These are phyloP conservation scores for Lagria hirta DNA, from an alignment of 2,888 invertebrate genomes.

Conservation along the genomic window DNA sequence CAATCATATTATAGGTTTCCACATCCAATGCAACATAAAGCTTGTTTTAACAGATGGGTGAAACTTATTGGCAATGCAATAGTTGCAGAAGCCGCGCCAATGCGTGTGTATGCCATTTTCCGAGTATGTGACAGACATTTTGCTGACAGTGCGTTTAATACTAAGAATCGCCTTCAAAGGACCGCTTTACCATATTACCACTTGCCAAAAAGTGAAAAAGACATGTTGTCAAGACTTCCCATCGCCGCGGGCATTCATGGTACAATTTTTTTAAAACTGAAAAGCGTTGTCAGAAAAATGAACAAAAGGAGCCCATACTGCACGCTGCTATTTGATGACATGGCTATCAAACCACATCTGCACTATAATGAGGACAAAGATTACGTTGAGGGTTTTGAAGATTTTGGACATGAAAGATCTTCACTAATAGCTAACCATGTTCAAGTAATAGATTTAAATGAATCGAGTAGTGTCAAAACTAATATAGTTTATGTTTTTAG, in stretches of 20 bases:
- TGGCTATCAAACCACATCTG: not conserved
- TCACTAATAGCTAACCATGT: not conserved
- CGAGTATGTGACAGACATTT: no score
- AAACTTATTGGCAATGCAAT: no score
- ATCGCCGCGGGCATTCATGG: not conserved
- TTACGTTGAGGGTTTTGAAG: not conserved
- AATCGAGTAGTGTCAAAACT: not conserved
- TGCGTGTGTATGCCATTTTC: no score
- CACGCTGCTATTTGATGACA: not conserved
- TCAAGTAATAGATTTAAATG: not conserved
- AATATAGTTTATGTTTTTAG: not conserved
- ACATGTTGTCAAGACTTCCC: not conserved
- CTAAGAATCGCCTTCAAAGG: no score
- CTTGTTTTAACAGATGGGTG: no score
- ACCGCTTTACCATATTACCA: no score
- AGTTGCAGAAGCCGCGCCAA: no score
- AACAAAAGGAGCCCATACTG: not conserved
- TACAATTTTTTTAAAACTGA: not conserved
- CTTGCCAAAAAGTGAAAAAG: no score
- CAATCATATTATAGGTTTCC: no score
- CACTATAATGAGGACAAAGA: not conserved
- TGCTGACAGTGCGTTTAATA: no score
- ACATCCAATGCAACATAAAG: no score
- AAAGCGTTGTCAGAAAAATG: not conserved
- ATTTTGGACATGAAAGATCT: not conserved